Base-by-base conservation (phyloP, 2,797 vertebrate genomes). In the Argentina silus region DNA sequence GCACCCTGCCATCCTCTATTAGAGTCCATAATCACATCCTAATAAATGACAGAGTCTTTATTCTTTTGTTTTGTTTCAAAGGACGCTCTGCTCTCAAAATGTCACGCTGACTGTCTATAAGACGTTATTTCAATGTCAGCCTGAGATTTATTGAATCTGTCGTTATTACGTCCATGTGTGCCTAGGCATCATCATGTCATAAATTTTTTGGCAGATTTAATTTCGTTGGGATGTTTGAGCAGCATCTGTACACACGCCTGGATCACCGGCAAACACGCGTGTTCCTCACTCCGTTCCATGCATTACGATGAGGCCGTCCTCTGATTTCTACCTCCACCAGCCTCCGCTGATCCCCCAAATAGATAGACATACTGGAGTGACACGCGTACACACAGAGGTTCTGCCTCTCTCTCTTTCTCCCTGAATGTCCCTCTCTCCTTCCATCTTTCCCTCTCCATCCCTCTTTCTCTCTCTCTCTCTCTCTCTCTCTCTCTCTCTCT, bases 401-500 rank as follows among this genome's bases (percentile, higher is more conserved):
- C 19, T 67, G 2, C 27, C 47, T 14, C 2, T 50, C 45, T 23
- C 2, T 63, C 45, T 67, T 9, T 51, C 47, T 51, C 9, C 15
- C 44, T 67, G 3, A 12, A n/a, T n/a, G n/a, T n/a, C n/a, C n/a
- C n/a, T n/a, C n/a, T n/a, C n/a, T n/a, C n/a, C n/a, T n/a, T n/a
- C n/a, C n/a, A n/a, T n/a, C n/a, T n/a, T n/a, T n/a, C n/a, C n/a
- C n/a, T n/a, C n/a, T n/a, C n/a, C n/a, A n/a, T n/a, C n/a, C n/a
- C n/a, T n/a, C n/a, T n/a, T n/a, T n/a, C n/a, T n/a, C n/a, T n/a
- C n/a, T n/a, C 45, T 71, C 61, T 62, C 64, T 78, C 70, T 75
- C 69, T 61, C 11, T 10, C 11, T 12, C 56, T 57, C 1, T 48
- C 43, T 51, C 21, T 53, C 43, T 72, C 72, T 79, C 76, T 57